Evolutionary conservation across 2,113 vertebrate species (phyloP).

Genomic region (pig (Sus scrofa)): T2T-Sscrofa CM000819.6:89699001-89699500

Average conservation of each 20-base stretch:
- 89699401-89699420: neutral
- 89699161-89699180: neutral
- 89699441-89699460: neutral
- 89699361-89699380: constrained; percentile 26
- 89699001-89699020: neutral
- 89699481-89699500: neutral
- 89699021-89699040: neutral
- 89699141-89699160: neutral
- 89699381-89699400: neutral
- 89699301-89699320: neutral
- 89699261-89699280: neutral
- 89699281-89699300: neutral
- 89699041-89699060: neutral
- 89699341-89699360: neutral
- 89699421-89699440: neutral
- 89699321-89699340: neutral
- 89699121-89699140: neutral
- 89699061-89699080: neutral
- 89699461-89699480: constrained; percentile 2
- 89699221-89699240: neutral
- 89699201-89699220: neutral
- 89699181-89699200: neutral
- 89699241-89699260: neutral
- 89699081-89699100: neutral
- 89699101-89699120: neutral